These are phyloP conservation scores for Drosophila robusta DNA, from an alignment of 2,888 invertebrate species.

Conservation along the genomic window DNA sequence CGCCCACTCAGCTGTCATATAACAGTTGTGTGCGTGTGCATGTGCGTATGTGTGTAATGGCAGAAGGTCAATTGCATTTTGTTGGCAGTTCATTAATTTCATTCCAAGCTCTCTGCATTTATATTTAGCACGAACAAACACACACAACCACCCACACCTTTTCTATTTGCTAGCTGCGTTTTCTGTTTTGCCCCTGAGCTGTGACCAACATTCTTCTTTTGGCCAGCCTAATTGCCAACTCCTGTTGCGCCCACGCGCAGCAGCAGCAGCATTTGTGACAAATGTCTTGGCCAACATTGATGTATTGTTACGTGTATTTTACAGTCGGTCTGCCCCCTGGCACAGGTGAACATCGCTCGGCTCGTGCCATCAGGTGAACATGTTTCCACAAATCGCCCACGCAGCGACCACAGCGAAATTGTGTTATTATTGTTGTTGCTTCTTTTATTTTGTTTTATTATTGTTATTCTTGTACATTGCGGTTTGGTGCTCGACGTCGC, in stretches of 20 bases:
- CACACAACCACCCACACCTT: conserved; percentile 13
- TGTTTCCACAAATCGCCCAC: conserved; percentile 57
- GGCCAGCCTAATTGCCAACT: conserved; percentile 56
- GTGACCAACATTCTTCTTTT: conserved; percentile 28
- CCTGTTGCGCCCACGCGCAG: conserved; percentile 42
- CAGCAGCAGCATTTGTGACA: conserved; percentile 28
- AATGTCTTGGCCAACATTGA: conserved; percentile 57
- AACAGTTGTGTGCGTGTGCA: neutral
- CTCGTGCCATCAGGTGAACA: conserved; percentile 57
- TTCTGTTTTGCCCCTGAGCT: conserved; percentile 36
- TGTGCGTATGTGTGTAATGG: conserved; percentile 45
- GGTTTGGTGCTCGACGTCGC: conserved; percentile 22
- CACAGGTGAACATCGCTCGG: conserved; percentile 51
- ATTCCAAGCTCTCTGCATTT: conserved; percentile 51
- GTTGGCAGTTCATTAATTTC: conserved; percentile 79
- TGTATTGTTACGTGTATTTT: conserved; percentile 44
- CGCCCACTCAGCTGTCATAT: conserved; percentile 46
- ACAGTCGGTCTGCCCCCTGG: conserved; percentile 13
- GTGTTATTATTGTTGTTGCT: conserved; percentile 10
- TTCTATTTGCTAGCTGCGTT: conserved; percentile 11
- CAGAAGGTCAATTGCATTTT: conserved; percentile 83
- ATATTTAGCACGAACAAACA: conserved; percentile 55
- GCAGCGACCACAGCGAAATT: conserved; percentile 21
- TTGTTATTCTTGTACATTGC: conserved; percentile 19
- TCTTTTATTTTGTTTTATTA: conserved; percentile 25